A percentile compares a stretch with the other conserved stretches of the same genome.
These are phyloP conservation scores for Platynereis dumerilii DNA, from an alignment of 2,888 invertebrate genomes.

Conservation along the genomic window DNA sequence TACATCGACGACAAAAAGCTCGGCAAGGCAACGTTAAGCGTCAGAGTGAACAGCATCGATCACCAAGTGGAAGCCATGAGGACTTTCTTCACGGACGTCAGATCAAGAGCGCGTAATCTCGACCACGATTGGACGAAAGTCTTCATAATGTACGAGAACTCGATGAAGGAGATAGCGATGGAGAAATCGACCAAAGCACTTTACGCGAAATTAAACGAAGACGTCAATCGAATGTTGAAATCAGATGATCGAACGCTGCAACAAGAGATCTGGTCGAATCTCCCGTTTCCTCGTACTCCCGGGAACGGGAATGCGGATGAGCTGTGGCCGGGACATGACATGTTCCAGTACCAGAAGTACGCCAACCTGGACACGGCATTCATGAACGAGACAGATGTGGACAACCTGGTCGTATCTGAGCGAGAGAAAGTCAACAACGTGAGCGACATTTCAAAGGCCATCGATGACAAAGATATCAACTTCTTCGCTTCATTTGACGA, in stretches of 20 bases:
- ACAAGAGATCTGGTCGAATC: not conserved
- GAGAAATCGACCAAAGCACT: slow-evolving; percentile 13
- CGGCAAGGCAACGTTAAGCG: slow-evolving; percentile 7
- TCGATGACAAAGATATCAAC: no score
- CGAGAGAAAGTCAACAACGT: no score
- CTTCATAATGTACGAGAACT: not conserved
- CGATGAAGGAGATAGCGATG: not conserved
- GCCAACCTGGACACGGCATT: no score
- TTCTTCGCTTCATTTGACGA: no score
- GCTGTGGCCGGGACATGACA: no score
- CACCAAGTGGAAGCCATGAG: not conserved
- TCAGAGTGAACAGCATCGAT: not conserved
- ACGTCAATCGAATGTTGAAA: not conserved
- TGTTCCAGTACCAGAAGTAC: no score
- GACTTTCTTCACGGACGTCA: slow-evolving; percentile 18
- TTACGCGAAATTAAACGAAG: slow-evolving; percentile 9
- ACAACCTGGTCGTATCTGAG: no score
- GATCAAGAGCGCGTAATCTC: slow-evolving; percentile 17
- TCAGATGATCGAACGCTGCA: no score
- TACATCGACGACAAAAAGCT: not conserved
- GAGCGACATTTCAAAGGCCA: no score
- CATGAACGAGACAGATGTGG: no score
- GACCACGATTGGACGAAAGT: slow-evolving; percentile 26
- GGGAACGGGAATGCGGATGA: no score
- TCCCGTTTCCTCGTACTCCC: no score